Percentiles rank a stretch among this genome's conserved stretches.
Evolutionary conservation across 1,140 invertebrate species (phyloP).

Genomic region (Oreohelix idahoensis): DNA sequence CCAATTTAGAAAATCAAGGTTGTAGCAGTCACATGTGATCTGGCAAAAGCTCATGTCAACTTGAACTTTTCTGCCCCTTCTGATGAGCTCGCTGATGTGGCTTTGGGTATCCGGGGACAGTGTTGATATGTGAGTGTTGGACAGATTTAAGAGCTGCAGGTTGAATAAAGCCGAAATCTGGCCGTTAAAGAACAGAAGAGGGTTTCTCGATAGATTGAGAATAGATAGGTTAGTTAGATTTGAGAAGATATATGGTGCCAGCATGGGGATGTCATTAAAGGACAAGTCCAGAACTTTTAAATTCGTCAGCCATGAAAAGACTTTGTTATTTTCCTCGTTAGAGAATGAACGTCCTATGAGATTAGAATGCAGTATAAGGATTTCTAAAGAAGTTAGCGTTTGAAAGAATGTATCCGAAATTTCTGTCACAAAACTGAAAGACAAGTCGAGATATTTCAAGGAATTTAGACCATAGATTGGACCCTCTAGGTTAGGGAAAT

Average conservation of each 20-base stretch:
- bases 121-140: constrained; percentile 35
- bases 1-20: constrained; percentile 48
- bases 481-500: constrained; percentile 32
- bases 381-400: constrained; percentile 4
- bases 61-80: neutral
- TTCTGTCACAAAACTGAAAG: constrained; percentile 24
- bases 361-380: constrained; percentile 31
- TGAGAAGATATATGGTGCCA: constrained; percentile 29
- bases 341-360: constrained; percentile 18
- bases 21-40: constrained; percentile 50
- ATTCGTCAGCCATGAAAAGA: constrained; percentile 29
- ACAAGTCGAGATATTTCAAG: constrained; percentile 27
- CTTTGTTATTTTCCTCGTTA: neutral
- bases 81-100: constrained; percentile 5
- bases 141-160: constrained; percentile 41
- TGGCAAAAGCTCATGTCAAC: constrained; percentile 40
- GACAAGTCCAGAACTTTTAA: constrained; percentile 46
- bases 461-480: constrained; percentile 34
- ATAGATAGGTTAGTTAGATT: constrained; percentile 21
- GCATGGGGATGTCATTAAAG: constrained; percentile 38
- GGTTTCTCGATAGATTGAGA: constrained; percentile 44
- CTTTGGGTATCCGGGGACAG: neutral
- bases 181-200: constrained; percentile 29
- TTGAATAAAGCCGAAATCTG: constrained; percentile 39
- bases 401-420: constrained; percentile 43